Evolutionary conservation across 1,140 invertebrate species (phyloP).

Genomic region (Parapsyche elsis): DNA sequence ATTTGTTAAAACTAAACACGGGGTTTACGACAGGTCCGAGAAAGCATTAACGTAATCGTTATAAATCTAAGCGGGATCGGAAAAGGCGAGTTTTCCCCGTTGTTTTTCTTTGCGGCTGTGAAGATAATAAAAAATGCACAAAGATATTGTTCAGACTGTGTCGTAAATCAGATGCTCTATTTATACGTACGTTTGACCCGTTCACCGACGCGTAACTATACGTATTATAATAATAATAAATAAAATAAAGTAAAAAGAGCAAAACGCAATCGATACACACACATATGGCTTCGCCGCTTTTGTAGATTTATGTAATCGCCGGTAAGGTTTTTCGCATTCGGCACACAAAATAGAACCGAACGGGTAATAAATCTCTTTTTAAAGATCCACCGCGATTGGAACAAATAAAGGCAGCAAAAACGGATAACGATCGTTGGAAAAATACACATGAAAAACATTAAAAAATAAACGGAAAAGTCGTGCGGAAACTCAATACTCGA

Average conservation of each 20-base stretch:
- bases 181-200: slow-evolving; percentile 3
- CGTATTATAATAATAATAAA: not conserved
- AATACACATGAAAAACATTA: not conserved
- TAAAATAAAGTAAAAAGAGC: not conserved
- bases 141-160: slow-evolving; percentile 10
- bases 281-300: slow-evolving; percentile 28
- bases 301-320: slow-evolving; percentile 16
- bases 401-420: slow-evolving; percentile 11
- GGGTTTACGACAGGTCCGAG: too few relatives aligned
- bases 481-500: too few relatives aligned
- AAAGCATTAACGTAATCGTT: too few relatives aligned
- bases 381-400: slow-evolving; percentile 5
- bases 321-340: slow-evolving; percentile 8
- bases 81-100: too few relatives aligned
- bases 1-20: too few relatives aligned
- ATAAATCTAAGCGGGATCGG: too few relatives aligned
- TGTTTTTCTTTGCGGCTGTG: too few relatives aligned
- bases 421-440: slow-evolving; percentile 13
- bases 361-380: slow-evolving; percentile 29
- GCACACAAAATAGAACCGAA: slow-evolving; percentile 21
- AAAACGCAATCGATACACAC: slow-evolving; percentile 3
- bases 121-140: not conserved
- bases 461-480: not conserved
- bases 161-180: slow-evolving; percentile 6
- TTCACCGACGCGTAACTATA: not conserved